Evolutionary conservation across 2,888 invertebrate genomes (phyloP).

Genomic region (Rhamnusium bicolor): DNA sequence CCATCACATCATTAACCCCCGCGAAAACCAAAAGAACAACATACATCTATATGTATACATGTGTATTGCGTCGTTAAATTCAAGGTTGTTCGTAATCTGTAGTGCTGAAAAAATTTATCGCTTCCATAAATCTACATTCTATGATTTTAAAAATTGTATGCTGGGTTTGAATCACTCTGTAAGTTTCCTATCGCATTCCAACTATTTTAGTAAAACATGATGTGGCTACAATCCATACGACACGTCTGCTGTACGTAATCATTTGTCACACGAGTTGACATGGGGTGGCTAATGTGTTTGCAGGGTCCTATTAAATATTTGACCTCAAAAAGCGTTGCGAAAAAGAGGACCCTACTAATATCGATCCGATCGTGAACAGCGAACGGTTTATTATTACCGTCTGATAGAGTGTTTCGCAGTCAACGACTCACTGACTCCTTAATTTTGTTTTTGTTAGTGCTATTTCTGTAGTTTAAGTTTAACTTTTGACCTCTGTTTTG

Average conservation of each 20-base stretch:
- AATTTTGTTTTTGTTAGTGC: neutral
- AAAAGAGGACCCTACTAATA: conserved; percentile 1
- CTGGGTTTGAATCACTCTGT: too few species aligned
- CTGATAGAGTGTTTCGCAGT: neutral
- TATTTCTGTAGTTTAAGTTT: neutral
- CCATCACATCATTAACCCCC: too few species aligned
- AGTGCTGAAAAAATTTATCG: too few species aligned
- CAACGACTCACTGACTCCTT: neutral
- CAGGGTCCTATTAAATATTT: conserved; percentile 21
- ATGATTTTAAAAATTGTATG: too few species aligned
- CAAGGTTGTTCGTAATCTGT: too few species aligned
- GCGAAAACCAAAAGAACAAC: too few species aligned
- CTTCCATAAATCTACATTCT: too few species aligned
- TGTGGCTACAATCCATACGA: neutral
- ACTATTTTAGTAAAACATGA: neutral
- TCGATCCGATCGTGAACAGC: neutral
- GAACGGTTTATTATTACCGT: neutral
- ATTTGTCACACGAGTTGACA: conserved; percentile 24
- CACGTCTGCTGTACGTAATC: conserved; percentile 4
- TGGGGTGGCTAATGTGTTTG: conserved; percentile 25
- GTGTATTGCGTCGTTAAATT: too few species aligned
- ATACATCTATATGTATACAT: too few species aligned
- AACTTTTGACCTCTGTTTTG: neutral
- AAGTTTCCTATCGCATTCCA: too few species aligned
- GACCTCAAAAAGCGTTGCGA: conserved; percentile 15